Base-by-base conservation (phyloP, 2,113 vertebrate species). In the Bos taurus region DNA sequence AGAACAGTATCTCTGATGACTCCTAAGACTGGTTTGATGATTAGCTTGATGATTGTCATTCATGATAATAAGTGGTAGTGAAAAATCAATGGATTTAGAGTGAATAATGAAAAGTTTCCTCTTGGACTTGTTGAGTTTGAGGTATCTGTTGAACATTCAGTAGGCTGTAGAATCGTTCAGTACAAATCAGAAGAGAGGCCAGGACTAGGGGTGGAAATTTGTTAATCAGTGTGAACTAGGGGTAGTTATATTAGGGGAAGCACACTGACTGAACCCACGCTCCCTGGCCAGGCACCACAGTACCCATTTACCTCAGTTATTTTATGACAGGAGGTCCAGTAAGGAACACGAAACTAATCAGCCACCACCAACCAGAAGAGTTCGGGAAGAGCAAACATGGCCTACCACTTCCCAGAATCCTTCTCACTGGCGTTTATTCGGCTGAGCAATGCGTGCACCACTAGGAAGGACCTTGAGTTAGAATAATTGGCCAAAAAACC, bases 291-390 rank as follows among this genome's bases (percentile, higher is more conserved):
- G n/a, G 19, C n/a, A 71, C n/a, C n/a, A 23, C 1, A 23, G 67
- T 71, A 71, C 40, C 67, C 67, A 12, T 5, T 17, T 4, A 16
- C 33, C 7, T 67, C 67, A 3, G n/a, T 71, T 40, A 23, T 23
- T 40, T 71, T 40, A 71, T 12, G 10, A 23, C n/a, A 40, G n/a
- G n/a, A 40, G n/a, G 19, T 71, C 19, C 0, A 0, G 67, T 23
- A 71, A 71, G n/a, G n/a, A 6, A 40, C 67, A 40, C 12, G n/a
- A 71, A 12, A 23, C n/a, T 40, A 71, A 3, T 1, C 23, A 71
- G n/a, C n/a, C 67, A 40, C n/a, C 67, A 71, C 19, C 19, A 71
- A 23, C n/a, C n/a, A 1, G 67, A 71, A 23, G 67, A 36, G n/a
- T 3, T 40, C 2, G 1, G 67, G 67, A 40, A 71, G 67, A 40